Evolutionary conservation across 2,888 invertebrate genomes (phyloP), one percentile per base, ranked within the genome.

Genomic region (Coleophora flavipennella): DNA sequence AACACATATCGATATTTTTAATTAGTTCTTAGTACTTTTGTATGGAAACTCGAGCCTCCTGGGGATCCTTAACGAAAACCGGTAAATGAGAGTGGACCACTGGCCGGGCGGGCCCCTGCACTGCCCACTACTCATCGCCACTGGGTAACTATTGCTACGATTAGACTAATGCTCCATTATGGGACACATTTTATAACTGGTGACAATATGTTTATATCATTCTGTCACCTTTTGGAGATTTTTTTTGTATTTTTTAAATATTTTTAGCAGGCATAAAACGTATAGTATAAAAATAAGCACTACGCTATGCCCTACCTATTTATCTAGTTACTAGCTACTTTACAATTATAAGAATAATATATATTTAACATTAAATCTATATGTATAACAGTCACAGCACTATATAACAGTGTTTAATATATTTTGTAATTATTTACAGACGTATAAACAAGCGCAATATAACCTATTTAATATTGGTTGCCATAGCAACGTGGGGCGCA

Each of bases 381-480:
- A 41, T 44, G 42, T 40, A 41, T 48, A 47, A 50, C 43, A 48
- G 46, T 51, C 49, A 49, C 48, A 51, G 50, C 50, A 42, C 45
- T 48, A 48, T 33, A 33, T 31, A 35, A 35, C 35, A 35, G 27
- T 35, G 13, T 35, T 12, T 20, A 20, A 20, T 20, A 20, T 20
- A 20, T 20, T 20, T 20, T 20, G 20, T 20, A 20, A 4, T 20
- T 20, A 20, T 20, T 20, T 20, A 20, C 20, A 20, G 20, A 20
- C 6, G 20, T 20, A 20, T 20, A 20, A 4, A 20, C 20, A 20
- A 20, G 20, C 20, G 20, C 20, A 20, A n/a, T n/a, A n/a, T n/a
- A n/a, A n/a, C n/a, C n/a, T n/a, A n/a, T n/a, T n/a, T n/a, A n/a
- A n/a, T 20, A 4, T 20, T 6, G 20, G 20, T 20, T 20, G 20